Conservation (phyloP, 2,888 invertebrate genomes). For the Nephrotoma guestfalica region DNA sequence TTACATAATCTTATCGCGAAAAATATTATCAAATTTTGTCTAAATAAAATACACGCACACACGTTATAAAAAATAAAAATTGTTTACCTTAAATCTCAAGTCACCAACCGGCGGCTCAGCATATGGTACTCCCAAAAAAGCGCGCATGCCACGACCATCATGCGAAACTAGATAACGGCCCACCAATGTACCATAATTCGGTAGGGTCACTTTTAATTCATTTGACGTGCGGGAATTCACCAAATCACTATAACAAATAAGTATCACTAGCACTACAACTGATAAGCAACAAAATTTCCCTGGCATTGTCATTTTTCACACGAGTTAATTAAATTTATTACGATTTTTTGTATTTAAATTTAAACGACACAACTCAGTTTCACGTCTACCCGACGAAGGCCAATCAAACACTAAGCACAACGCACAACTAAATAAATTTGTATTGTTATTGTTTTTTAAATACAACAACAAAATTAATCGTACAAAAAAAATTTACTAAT, state of each 20-base stretch:
- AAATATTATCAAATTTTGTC: neutral
- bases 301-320: neutral
- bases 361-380: neutral
- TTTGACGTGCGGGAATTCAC: conserved; percentile 23
- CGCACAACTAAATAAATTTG: neutral
- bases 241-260: neutral
- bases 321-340: neutral
- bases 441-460: neutral
- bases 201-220: conserved; percentile 23
- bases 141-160: conserved; percentile 40
- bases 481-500: neutral
- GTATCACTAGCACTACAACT: neutral
- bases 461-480: neutral
- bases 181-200: conserved; percentile 36
- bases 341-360: neutral
- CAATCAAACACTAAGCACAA: neutral
- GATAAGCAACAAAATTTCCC: neutral
- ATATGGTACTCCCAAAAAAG: conserved; percentile 49
- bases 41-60: neutral
- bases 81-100: conserved; percentile 44
- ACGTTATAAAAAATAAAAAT: neutral
- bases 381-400: neutral
- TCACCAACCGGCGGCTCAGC: conserved; percentile 46
- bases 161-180: conserved; percentile 41
- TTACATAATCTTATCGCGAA: neutral